Evolutionary conservation across 2,113 vertebrate species (phyloP).

Genomic region (Phyllopteryx taeniolatus): DNA sequence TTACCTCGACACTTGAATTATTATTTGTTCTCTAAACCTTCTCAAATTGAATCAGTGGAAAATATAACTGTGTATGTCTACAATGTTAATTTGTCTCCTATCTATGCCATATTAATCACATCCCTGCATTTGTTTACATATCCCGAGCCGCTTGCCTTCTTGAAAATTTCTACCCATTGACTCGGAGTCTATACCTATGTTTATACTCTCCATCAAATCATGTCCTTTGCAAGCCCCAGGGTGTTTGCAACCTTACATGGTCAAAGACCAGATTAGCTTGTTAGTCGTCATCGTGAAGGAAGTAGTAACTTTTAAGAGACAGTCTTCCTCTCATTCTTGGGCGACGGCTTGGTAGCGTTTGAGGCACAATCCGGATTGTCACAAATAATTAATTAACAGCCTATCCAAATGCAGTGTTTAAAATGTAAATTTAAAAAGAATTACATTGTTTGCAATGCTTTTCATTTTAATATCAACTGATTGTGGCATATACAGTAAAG

Average conservation of each 20-base stretch:
- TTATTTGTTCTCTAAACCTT: background rate
- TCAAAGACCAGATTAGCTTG: conserved; percentile 41
- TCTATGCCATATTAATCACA: background rate
- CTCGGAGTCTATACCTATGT: conserved; percentile 25
- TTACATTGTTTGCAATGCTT: background rate
- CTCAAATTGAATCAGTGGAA: background rate
- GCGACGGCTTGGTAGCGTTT: background rate
- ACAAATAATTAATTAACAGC: background rate
- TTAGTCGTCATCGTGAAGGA: conserved; percentile 51
- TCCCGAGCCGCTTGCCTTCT: background rate
- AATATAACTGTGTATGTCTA: background rate
- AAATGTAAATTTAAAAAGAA: background rate
- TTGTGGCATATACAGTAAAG: background rate
- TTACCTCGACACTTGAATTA: background rate
- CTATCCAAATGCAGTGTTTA: background rate
- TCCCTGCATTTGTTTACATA: background rate
- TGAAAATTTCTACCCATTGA: background rate
- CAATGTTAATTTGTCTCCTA: background rate
- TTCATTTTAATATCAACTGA: background rate
- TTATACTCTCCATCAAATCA: conserved; percentile 30
- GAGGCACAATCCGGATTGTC: background rate
- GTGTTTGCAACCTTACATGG: conserved; percentile 68
- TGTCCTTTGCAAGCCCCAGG: conserved; percentile 29
- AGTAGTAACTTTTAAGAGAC: conserved; percentile 45
- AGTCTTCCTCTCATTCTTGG: background rate